These are phyloP conservation scores for Agrotis puta DNA, from an alignment of 2,888 invertebrate species.

Conservation along the genomic window DNA sequence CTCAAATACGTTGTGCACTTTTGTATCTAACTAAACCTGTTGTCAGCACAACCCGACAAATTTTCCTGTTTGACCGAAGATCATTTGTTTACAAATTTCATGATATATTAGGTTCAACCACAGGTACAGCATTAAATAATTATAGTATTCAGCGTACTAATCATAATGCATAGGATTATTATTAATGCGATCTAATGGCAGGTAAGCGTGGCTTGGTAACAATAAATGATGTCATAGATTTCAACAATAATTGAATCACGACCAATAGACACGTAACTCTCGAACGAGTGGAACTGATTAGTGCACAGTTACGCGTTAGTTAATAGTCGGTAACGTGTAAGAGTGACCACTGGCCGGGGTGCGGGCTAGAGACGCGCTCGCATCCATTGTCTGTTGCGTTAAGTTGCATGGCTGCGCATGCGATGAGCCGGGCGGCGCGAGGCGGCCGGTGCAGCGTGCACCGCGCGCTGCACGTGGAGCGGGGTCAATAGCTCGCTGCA, in stretches of 20 bases:
- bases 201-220: slow-evolving; percentile 32
- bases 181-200: slow-evolving; percentile 37
- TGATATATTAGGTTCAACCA: slow-evolving; percentile 28
- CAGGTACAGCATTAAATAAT: slow-evolving; percentile 7
- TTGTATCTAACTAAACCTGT: slow-evolving; percentile 12
- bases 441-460: slow-evolving; percentile 65
- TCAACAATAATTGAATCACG: slow-evolving; percentile 59
- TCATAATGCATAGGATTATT: slow-evolving; percentile 38
- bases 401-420: slow-evolving; percentile 55
- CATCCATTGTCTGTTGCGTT: slow-evolving; percentile 50
- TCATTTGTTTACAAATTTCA: slow-evolving; percentile 20
- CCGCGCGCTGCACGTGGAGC: slow-evolving; percentile 78
- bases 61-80: slow-evolving; percentile 47
- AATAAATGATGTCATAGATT: slow-evolving; percentile 59
- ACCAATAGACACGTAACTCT: slow-evolving; percentile 34
- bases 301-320: slow-evolving; percentile 31
- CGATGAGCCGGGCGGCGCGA: slow-evolving; percentile 46
- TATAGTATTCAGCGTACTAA: slow-evolving; percentile 8
- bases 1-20: too few species aligned
- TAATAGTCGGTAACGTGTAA: slow-evolving; percentile 13
- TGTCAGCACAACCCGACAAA: slow-evolving; percentile 11
- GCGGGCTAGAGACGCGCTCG: slow-evolving; percentile 17
- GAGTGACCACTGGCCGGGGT: slow-evolving; percentile 25
- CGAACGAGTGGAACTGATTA: slow-evolving; percentile 44
- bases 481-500: slow-evolving; percentile 84